Conservation (phyloP, 2,888 invertebrate species). For the Stratiomys singularior region DNA sequence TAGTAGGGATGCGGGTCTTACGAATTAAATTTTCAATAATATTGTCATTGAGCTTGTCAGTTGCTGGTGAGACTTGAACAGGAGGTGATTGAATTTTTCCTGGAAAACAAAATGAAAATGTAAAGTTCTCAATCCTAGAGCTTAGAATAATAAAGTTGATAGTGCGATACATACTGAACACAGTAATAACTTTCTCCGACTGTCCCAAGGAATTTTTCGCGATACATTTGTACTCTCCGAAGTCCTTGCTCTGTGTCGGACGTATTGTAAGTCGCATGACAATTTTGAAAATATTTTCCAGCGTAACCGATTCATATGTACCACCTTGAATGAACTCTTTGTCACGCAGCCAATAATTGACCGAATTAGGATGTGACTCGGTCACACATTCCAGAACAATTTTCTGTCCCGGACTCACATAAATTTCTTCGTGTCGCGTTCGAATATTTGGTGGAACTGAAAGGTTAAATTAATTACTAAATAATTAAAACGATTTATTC, state of each 20-base stretch:
- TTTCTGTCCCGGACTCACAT: slow-evolving; percentile 62
- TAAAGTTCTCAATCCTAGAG: neutral
- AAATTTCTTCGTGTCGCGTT: slow-evolving; percentile 62
- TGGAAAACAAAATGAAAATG: neutral
- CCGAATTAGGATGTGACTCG: slow-evolving; percentile 63
- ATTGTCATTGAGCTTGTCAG: slow-evolving; percentile 12
- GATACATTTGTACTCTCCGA: slow-evolving; percentile 82
- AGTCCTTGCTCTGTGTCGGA: slow-evolving; percentile 73
- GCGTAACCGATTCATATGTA: slow-evolving; percentile 67
- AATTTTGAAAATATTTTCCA: slow-evolving; percentile 80
- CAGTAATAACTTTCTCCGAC: slow-evolving; percentile 60
- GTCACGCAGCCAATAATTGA: slow-evolving; percentile 64
- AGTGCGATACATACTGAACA: slow-evolving; percentile 53
- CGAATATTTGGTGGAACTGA: slow-evolving; percentile 63
- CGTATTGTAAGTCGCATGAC: slow-evolving; percentile 78
- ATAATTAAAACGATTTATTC: neutral
- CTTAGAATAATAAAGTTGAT: neutral
- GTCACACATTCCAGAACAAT: slow-evolving; percentile 62
- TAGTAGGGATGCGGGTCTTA: neutral
- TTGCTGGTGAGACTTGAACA: slow-evolving; percentile 21
- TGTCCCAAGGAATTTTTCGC: slow-evolving; percentile 84
- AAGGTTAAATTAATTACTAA: neutral
- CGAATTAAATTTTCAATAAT: slow-evolving; percentile 34
- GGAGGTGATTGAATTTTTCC: slow-evolving; percentile 2
- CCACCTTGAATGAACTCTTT: slow-evolving; percentile 63